Evolutionary conservation across 2,888 invertebrate genomes (phyloP).

Genomic region (Thelaira solivaga): DNA sequence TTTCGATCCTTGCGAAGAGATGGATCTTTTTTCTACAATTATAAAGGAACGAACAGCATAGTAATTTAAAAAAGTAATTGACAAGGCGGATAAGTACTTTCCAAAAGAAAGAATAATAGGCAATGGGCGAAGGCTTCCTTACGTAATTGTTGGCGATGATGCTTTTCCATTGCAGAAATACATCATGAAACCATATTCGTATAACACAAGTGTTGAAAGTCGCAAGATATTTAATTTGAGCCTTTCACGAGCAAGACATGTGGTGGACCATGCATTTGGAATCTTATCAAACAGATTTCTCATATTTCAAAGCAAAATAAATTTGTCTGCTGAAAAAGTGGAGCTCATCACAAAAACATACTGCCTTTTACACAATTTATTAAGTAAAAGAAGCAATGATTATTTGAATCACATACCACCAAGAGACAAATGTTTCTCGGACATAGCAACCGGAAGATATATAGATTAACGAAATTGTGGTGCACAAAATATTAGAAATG

Average conservation of each 20-base stretch:
- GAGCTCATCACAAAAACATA: no score
- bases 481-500: neutral
- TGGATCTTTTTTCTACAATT: neutral
- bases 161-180: constrained; percentile 42
- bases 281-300: neutral
- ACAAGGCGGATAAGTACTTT: neutral
- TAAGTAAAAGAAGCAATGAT: neutral
- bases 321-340: no score
- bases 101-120: neutral
- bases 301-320: neutral
- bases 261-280: neutral
- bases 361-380: constrained; percentile 5
- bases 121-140: neutral
- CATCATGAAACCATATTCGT: neutral
- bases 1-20: neutral
- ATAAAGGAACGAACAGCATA: constrained; percentile 47
- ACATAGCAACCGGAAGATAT: no score
- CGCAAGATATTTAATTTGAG: neutral
- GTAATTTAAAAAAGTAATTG: neutral
- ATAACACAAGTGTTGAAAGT: no score
- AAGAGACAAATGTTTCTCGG: neutral
- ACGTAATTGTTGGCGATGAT: constrained; percentile 33
- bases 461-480: neutral
- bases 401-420: neutral
- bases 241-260: neutral